Evolutionary conservation across 2,888 invertebrate species (phyloP), one percentile per base, ranked within the genome.

Genomic region (Ephialtes manifestator): DNA sequence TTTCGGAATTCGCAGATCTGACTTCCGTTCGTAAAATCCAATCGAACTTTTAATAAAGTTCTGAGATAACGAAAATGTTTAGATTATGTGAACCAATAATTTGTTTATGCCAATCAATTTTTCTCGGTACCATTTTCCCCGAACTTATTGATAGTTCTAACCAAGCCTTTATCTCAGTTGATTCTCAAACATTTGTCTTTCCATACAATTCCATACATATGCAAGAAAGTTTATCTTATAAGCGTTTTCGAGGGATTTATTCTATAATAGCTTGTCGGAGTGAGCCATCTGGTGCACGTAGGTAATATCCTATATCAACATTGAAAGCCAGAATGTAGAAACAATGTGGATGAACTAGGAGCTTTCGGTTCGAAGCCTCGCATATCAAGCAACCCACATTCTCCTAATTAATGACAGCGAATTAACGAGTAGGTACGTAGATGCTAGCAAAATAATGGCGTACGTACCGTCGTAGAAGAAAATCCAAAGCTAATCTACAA

Each of bases 331-430:
- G 18, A 18, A 39, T 11, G 39, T 39, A 35, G 60, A 63, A 18
- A 35, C 39, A n/a, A 8, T 13, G 46, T 39, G 24, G 39, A 46
- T 24, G 35, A 60, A 43, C 63, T 8, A n/a, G 35, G 0, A 11
- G 63, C 18, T 20, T 67, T 39, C 46, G 63, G 39, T 77, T n/a
- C 24, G 31, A 46, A 75, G 63, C 46, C 28, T 81, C 78, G 48
- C 46, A 70, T 85, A 78, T 78, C 70, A 28, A 65, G 63, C 63
- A 35, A 15, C 13, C 68, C 24, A 31, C 70, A 70, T 35, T 31
- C 15, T 18, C 70, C 18, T 79, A 82, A 79, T 85, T 75, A 85
- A 74, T 48, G 65, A 67, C 55, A 53, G 24, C 63, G 68, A 55
- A 82, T 75, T 81, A 81, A 81, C 79, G 70, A 79, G 81, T 35